These are phyloP conservation scores for Drosophila bipectinata DNA, from an alignment of 1,140 invertebrate genomes.

Conservation along the genomic window DNA sequence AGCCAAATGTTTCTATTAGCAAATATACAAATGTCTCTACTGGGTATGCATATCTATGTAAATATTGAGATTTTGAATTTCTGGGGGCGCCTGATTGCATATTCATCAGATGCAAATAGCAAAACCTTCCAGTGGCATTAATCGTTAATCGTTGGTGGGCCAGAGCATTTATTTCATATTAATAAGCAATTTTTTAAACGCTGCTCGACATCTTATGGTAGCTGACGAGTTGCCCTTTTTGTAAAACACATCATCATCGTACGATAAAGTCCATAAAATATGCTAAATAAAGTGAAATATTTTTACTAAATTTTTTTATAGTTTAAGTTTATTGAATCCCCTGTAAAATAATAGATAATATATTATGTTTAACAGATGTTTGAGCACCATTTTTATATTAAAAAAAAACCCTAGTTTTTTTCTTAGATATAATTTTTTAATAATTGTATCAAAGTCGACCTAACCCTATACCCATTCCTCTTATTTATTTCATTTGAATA, in stretches of 20 bases:
- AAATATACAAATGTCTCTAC: slow-evolving; percentile 38
- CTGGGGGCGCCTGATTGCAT: slow-evolving; percentile 44
- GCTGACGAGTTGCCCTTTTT: slow-evolving; percentile 58
- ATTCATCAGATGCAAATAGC: slow-evolving; percentile 78
- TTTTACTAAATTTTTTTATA: background rate
- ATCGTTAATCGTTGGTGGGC: slow-evolving; percentile 77
- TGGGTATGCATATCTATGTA: background rate
- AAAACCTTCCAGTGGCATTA: slow-evolving; percentile 73
- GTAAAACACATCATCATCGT: slow-evolving; percentile 40
- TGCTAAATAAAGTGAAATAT: slow-evolving; percentile 14
- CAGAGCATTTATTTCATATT: slow-evolving; percentile 76
- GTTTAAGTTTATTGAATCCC: slow-evolving; percentile 37
- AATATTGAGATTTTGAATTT: slow-evolving; percentile 17
- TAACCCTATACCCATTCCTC: slow-evolving; percentile 7
- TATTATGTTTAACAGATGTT: too few species aligned
- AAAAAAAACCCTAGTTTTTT: too few species aligned
- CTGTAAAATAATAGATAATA: slow-evolving; percentile 5
- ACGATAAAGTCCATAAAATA: slow-evolving; percentile 31
- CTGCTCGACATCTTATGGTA: slow-evolving; percentile 67
- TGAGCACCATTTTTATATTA: too few species aligned
- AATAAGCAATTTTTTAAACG: slow-evolving; percentile 75
- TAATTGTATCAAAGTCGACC: background rate
- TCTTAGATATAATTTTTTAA: background rate
- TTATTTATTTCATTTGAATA: slow-evolving; percentile 62
- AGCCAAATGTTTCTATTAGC: slow-evolving; percentile 68